Percentiles rank a stretch among this genome's conserved stretches.
phyloP scores from a whole-genome alignment of 2,888 invertebrate genomes.

The Lasiommata megera region DNA sequence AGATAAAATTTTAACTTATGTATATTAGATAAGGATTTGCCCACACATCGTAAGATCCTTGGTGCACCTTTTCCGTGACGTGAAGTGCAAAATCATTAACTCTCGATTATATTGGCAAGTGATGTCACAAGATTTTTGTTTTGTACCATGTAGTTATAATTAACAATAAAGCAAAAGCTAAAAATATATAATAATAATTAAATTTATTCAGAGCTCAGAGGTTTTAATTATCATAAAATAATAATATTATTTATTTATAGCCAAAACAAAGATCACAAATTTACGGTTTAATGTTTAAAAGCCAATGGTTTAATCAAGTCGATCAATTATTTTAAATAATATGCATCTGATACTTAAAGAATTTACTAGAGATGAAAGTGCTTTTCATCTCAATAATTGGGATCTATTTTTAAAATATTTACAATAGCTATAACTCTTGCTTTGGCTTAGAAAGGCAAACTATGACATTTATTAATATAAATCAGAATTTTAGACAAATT shows the following conservation, averaged over 20 bases:
- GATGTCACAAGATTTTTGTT: conserved; percentile 6
- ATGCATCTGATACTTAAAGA: no score
- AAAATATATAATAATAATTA: background rate
- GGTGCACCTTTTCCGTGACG: background rate
- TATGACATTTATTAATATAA: background rate
- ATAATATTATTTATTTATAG: no score
- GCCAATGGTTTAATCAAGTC: background rate
- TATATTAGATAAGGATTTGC: no score
- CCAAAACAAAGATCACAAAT: no score
- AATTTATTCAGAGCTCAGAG: background rate
- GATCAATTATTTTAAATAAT: background rate
- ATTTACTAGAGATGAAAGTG: no score
- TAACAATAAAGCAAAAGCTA: background rate
- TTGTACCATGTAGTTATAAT: conserved; percentile 7
- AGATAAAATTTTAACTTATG: no score
- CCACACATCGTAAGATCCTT: no score
- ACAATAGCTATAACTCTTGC: no score
- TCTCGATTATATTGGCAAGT: conserved; percentile 23
- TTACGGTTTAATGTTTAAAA: background rate
- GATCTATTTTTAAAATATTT: no score
- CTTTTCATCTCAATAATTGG: no score
- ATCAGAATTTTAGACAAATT: background rate
- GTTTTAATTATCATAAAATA: background rate
- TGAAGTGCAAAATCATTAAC: conserved; percentile 1
- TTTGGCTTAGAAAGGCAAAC: conserved; percentile 10